Conservation (phyloP, 2,888 invertebrate genomes). For the Clivina fossor region DNA sequence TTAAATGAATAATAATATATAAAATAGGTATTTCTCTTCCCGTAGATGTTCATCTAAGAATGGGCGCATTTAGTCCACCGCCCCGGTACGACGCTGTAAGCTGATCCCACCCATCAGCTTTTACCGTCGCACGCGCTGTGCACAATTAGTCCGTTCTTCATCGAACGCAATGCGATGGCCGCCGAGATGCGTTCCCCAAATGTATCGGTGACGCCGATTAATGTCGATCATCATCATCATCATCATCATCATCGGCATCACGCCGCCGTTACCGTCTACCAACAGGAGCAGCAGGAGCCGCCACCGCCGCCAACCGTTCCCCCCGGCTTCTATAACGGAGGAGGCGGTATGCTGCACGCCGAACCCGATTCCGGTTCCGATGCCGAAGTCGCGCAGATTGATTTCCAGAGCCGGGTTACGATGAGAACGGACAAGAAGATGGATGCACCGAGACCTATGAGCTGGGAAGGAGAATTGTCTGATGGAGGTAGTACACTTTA, state of each 20-base stretch:
- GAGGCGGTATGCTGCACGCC: conserved; percentile 33
- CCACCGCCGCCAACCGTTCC: too few species aligned
- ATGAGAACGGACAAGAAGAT: conserved; percentile 67
- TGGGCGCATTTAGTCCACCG: conserved; percentile 1
- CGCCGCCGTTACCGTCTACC: too few species aligned
- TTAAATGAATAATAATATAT: too few species aligned
- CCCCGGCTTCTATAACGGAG: conserved; percentile 38
- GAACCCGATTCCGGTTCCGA: conserved; percentile 67
- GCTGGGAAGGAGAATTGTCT: conserved; percentile 91
- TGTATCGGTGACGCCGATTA: conserved; percentile 81
- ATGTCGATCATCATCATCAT: conserved; percentile 54
- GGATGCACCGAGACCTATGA: conserved; percentile 76
- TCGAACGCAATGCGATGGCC: conserved; percentile 48
- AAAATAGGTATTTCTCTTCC: background rate
- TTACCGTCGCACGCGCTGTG: too few species aligned
- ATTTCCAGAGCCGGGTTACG: conserved; percentile 66
- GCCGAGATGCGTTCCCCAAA: conserved; percentile 57
- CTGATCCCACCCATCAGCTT: conserved; percentile 47
- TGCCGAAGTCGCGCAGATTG: conserved; percentile 79
- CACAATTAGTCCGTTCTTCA: background rate
- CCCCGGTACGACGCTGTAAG: conserved; percentile 45
- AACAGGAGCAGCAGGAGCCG: too few species aligned
- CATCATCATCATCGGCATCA: conserved; percentile 22
- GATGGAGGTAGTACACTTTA: conserved; percentile 83
- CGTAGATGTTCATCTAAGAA: background rate